phyloP scores from a whole-genome alignment of 2,797 vertebrate genomes.

The Craterocephalus amniculus region DNA sequence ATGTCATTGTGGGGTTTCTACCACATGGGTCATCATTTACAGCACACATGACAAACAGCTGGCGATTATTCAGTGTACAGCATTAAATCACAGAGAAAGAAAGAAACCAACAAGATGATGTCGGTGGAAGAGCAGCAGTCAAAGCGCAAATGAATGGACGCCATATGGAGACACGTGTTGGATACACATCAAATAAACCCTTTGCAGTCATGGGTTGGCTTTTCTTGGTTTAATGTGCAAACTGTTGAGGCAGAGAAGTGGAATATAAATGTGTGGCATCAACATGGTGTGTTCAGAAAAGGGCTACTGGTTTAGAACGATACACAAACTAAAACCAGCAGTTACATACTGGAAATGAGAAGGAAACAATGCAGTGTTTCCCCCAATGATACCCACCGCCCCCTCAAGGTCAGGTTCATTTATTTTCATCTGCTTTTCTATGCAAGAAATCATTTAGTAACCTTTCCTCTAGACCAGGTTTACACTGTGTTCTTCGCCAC shows the following conservation, averaged over 20 bases:
- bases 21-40: not conserved
- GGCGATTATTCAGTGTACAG: conserved; percentile 1
- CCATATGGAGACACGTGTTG: not conserved
- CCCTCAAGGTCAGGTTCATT: no score
- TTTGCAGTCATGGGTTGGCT: not conserved
- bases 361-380: no score
- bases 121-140: conserved; percentile 1
- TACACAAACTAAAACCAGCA: not conserved
- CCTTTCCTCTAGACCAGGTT: no score
- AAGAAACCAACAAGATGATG: not conserved
- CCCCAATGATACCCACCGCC: no score
- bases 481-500: no score
- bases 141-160: not conserved
- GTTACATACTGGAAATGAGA: not conserved
- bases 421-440: no score
- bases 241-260: not conserved
- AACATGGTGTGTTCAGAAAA: not conserved
- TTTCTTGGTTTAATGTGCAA: conserved; percentile 1
- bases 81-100: conserved; percentile 8
- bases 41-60: conserved; percentile 9
- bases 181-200: not conserved
- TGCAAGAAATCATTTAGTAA: no score
- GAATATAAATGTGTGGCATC: not conserved
- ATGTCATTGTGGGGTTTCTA: not conserved
- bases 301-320: not conserved